Percentiles rank a stretch among this genome's conserved stretches.
Evolutionary conservation across 2,797 vertebrate species (phyloP).

Genomic region (Columba guinea): DNA sequence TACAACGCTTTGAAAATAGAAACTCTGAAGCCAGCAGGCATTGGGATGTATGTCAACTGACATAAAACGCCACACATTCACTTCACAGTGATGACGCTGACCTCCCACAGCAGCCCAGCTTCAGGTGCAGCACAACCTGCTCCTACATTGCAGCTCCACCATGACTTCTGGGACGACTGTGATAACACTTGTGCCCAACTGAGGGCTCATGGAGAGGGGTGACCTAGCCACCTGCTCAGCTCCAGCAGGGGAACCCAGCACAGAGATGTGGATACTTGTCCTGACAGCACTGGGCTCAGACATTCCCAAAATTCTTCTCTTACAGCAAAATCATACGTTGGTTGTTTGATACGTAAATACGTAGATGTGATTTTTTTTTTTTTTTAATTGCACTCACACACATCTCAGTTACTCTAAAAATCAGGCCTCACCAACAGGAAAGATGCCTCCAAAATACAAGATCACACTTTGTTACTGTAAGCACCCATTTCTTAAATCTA

Average conservation of each 20-base stretch:
- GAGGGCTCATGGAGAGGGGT: neutral
- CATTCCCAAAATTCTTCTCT: neutral
- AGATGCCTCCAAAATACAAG: neutral
- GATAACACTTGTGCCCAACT: neutral
- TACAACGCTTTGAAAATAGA: rapidly evolving
- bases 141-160: neutral
- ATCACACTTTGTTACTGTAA: neutral
- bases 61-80: neutral
- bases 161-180: rapidly evolving
- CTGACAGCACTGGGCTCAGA: neutral
- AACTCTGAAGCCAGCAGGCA: neutral
- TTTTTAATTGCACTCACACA: neutral
- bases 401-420: neutral
- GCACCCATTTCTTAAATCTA: neutral
- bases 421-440: neutral
- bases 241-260: rapidly evolving
- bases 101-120: rapidly evolving
- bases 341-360: too few relatives aligned
- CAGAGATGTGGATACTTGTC: rapidly evolving
- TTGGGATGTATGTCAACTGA: neutral
- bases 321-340: neutral
- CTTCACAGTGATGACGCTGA: neutral
- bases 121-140: neutral
- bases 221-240: too few relatives aligned
- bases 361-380: neutral